Evolutionary conservation across 2,113 vertebrate genomes (phyloP).

Genomic region (Shinisaurus crocodilurus): DNA sequence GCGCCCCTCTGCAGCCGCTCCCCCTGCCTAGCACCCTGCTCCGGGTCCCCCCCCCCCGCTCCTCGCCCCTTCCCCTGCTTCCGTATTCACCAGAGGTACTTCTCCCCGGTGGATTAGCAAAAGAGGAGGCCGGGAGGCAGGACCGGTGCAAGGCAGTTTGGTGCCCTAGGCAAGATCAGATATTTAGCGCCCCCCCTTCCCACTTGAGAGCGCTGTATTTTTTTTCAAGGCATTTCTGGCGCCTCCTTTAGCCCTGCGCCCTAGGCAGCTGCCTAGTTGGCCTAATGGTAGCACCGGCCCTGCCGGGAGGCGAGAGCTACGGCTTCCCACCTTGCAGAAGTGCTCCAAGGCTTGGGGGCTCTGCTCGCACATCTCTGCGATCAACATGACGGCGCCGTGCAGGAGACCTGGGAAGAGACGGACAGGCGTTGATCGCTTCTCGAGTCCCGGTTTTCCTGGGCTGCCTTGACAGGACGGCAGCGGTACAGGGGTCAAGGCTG

Average conservation of each 20-base stretch:
- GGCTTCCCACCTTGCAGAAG: conserved; percentile 83
- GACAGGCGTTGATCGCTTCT: background rate
- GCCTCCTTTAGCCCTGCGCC: too few relatives aligned
- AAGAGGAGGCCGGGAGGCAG: background rate
- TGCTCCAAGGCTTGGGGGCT: conserved; percentile 80
- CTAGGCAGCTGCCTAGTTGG: too few relatives aligned
- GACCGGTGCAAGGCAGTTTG: too few relatives aligned
- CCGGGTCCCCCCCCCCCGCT: background rate
- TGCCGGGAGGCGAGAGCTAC: fast-evolving
- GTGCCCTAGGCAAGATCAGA: too few relatives aligned
- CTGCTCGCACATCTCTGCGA: conserved; percentile 84
- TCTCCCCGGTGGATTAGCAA: too few relatives aligned
- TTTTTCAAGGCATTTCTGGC: too few relatives aligned
- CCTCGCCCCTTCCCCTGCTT: too few relatives aligned
- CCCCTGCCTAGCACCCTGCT: too few relatives aligned
- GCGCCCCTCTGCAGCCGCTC: background rate
- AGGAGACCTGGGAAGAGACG: conserved; percentile 77
- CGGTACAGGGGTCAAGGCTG: too few relatives aligned
- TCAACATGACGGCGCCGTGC: conserved; percentile 84
- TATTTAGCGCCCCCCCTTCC: too few relatives aligned
- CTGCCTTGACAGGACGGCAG: background rate
- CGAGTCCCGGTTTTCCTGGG: background rate
- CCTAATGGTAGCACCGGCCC: too few relatives aligned
- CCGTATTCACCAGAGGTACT: background rate
- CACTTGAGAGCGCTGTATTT: too few relatives aligned